Evolutionary conservation across 2,797 vertebrate genomes (phyloP).

Genomic region (Galaxias olidus): DNA sequence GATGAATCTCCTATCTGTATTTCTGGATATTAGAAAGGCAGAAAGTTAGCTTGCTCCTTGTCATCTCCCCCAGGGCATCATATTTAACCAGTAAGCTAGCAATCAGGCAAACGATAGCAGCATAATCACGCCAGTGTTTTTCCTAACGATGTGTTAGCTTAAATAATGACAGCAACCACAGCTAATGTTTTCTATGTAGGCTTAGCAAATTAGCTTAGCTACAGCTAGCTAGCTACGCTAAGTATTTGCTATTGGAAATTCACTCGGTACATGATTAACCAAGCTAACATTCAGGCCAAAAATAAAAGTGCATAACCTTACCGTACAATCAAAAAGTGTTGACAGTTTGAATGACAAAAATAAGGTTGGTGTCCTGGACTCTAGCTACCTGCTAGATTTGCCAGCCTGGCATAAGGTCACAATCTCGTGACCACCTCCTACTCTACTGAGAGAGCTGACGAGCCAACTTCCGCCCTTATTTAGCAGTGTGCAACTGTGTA

Average conservation of each 20-base stretch:
- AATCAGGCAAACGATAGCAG: no score
- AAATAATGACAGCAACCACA: no score
- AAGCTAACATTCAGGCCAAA: no score
- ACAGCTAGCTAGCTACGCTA: constrained; percentile 8
- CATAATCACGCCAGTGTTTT: no score
- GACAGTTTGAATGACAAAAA: neutral
- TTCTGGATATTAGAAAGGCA: no score
- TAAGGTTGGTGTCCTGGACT: neutral
- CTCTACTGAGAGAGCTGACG: constrained; percentile 62
- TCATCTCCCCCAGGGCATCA: no score
- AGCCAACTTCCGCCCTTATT: constrained; percentile 54
- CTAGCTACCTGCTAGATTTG: constrained; percentile 4
- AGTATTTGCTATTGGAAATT: neutral
- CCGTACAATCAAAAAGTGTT: constrained; percentile 47
- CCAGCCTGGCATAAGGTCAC: constrained; percentile 43
- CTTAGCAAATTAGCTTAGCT: neutral
- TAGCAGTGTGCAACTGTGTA: neutral
- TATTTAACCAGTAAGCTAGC: no score
- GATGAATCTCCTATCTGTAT: no score
- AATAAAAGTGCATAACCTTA: constrained; percentile 19
- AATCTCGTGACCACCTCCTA: constrained; percentile 12
- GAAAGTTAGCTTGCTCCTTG: no score
- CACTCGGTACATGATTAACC: no score
- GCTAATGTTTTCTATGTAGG: no score
- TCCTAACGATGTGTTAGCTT: no score